Conservation (phyloP, 2,888 invertebrate genomes). For the Rotaria socialis region DNA sequence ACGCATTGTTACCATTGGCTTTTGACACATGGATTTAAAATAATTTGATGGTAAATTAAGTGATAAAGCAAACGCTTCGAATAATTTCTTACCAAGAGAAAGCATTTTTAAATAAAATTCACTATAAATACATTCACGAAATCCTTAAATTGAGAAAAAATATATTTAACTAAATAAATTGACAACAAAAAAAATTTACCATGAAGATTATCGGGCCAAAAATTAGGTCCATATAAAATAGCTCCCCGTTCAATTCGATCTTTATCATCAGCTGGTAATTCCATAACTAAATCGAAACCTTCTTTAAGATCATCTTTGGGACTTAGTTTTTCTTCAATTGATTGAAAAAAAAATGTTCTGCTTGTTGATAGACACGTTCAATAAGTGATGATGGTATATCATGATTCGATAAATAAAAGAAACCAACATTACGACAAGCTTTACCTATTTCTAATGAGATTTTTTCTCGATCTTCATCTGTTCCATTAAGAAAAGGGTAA, state of each 20-base stretch:
- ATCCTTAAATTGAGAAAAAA: background rate
- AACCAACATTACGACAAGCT: slow-evolving; percentile 41
- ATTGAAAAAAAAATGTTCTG: slow-evolving; percentile 6
- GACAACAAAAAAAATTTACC: background rate
- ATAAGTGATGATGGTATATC: slow-evolving; percentile 37
- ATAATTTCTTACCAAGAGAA: background rate
- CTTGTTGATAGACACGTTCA: background rate
- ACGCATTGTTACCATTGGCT: background rate
- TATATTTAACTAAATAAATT: background rate
- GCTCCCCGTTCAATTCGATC: background rate
- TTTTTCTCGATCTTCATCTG: background rate
- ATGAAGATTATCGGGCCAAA: background rate
- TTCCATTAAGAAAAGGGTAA: background rate
- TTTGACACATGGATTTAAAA: background rate
- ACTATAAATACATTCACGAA: background rate
- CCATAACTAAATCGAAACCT: background rate
- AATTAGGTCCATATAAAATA: background rate
- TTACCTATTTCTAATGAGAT: slow-evolving; percentile 35
- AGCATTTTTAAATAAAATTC: background rate
- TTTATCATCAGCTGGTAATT: background rate
- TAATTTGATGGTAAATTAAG: background rate
- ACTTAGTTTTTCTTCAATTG: background rate
- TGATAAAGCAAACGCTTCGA: background rate
- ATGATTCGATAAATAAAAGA: slow-evolving; percentile 39
- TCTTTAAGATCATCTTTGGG: background rate